Evolutionary conservation across 2,113 vertebrate species (phyloP).

Genomic region (Smithornis capensis): DNA sequence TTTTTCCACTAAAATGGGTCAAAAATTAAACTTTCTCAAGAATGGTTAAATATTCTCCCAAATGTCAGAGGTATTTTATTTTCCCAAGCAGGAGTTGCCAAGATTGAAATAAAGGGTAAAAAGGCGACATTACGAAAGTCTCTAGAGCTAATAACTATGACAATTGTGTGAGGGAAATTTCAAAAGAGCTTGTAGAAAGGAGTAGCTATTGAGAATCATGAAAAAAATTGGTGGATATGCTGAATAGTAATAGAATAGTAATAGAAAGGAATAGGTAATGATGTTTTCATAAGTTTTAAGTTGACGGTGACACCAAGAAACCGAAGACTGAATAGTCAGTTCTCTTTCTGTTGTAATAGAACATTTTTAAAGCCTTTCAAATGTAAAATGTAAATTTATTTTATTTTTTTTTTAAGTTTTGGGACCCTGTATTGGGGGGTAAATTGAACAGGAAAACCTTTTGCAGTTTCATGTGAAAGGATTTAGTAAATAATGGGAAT

Average conservation of each 20-base stretch:
- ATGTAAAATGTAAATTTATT: not conserved
- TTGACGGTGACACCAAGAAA: not conserved
- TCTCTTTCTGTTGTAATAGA: not conserved
- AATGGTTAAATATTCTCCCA: not conserved
- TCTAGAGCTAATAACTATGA: not conserved
- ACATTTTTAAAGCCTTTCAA: not conserved
- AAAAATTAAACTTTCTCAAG: not conserved
- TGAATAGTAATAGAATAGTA: not conserved
- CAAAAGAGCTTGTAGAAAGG: not conserved
- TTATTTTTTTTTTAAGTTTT: not conserved
- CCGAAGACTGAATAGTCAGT: not conserved
- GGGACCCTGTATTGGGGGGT: not conserved
- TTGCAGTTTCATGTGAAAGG: not conserved
- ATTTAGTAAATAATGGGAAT: not conserved
- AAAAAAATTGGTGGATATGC: not conserved
- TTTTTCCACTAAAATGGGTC: not conserved
- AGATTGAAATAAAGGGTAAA: not conserved
- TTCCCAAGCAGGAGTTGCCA: not conserved
- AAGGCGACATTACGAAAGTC: not conserved
- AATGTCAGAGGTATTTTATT: conserved; percentile 7
- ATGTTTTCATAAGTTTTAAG: not conserved
- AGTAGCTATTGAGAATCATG: not conserved
- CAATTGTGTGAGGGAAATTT: not conserved
- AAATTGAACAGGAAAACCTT: not conserved
- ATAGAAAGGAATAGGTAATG: not conserved